Base-by-base conservation (phyloP, 2,888 invertebrate species). In the Corythucha ciliata region DNA sequence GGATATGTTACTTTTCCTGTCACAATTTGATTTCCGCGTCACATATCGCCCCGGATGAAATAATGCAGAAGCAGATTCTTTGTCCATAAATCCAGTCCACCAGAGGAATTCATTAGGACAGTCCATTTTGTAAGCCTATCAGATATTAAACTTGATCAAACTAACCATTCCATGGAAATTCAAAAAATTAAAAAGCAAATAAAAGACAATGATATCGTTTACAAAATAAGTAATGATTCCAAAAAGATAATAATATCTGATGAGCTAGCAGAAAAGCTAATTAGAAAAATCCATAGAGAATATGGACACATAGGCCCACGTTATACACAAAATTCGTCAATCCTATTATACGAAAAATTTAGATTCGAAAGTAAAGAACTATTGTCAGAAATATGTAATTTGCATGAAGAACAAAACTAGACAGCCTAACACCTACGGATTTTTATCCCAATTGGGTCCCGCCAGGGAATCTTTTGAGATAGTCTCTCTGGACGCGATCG, bases 371-470 rank as follows among this genome's bases (percentile, higher is more conserved):
- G 59, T 60, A 48, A 56, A 53, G 53, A 39, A 41, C 18, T 51
- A 53, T 26, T 60, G 60, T 16, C 36, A 48, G 47, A 49, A 18
- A n/a, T 61, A 60, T 44, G 51, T 56, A 37, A 54, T 54, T 18
- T 63, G 63, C 39, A 62, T 57, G 47, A 57, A 61, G 48, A 65
- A 64, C 41, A 63, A 64, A 56, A 56, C 61, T 16, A 58, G 63
- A 60, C 50, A 55, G 26, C 50, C 57, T 33, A 16, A 48, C 5
- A 58, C 57, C 52, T 47, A 58, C 42, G 63, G 58, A 4, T 34
- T 56, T 10, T 46, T 63, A 50, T 62, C 62, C 7, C 58, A 62
- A 16, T 26, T 63, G 14, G 62, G 62, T 10, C 62, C 63, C 6
- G 62, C 63, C 4, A 52, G 45, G 22, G 33, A 59, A 27, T 61